These are phyloP conservation scores for Lateolabrax maculatus DNA, from an alignment of 2,797 vertebrate genomes.

Conservation along the genomic window DNA sequence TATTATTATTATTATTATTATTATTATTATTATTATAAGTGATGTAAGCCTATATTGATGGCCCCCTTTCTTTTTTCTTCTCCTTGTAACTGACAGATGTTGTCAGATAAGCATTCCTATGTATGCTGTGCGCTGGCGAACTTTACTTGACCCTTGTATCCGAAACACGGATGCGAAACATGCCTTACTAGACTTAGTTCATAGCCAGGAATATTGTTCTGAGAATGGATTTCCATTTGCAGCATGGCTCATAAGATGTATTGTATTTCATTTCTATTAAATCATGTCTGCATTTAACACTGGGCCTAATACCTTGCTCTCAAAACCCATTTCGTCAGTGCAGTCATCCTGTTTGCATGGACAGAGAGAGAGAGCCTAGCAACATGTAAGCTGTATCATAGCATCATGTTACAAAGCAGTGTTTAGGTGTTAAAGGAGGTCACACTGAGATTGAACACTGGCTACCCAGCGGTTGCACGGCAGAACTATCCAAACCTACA, in stretches of 20 bases:
- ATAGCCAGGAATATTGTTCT: constrained; percentile 66
- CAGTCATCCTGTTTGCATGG: constrained; percentile 73
- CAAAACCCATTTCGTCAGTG: constrained; percentile 66
- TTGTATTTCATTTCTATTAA: constrained; percentile 73
- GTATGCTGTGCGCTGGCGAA: not conserved
- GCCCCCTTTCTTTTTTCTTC: not conserved
- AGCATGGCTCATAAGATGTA: constrained; percentile 44
- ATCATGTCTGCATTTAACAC: constrained; percentile 74
- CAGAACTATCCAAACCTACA: constrained; percentile 28
- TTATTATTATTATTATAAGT: not conserved
- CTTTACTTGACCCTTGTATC: constrained; percentile 16
- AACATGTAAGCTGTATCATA: constrained; percentile 73
- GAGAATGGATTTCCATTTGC: constrained; percentile 58
- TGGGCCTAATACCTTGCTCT: constrained; percentile 62
- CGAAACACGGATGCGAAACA: constrained; percentile 20
- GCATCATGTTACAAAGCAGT: constrained; percentile 79
- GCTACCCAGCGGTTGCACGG: constrained; percentile 55
- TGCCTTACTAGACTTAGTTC: constrained; percentile 38
- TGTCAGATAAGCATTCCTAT: not conserved
- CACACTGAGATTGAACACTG: constrained; percentile 73
- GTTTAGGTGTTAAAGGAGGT: constrained; percentile 75
- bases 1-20: no score
- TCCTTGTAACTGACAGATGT: not conserved
- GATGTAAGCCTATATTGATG: not conserved
- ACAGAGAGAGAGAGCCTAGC: constrained; percentile 72